phyloP scores from a whole-genome alignment of 1,140 invertebrate genomes.

The Limonius californicus region DNA sequence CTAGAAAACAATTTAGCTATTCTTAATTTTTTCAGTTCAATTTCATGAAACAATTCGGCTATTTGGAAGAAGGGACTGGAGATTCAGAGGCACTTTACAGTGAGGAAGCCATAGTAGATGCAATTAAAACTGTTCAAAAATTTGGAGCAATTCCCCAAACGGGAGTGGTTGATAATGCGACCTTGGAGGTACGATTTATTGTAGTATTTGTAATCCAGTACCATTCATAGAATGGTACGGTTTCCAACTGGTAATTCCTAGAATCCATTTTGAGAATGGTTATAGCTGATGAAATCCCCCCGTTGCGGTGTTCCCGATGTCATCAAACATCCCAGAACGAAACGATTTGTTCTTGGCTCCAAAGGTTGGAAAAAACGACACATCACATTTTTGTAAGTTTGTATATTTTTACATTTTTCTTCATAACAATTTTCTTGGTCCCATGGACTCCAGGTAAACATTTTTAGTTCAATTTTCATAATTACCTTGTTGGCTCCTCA shows the following conservation, averaged over 20 bases:
- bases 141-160: constrained; percentile 64
- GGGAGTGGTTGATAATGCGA: constrained; percentile 58
- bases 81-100: constrained; percentile 56
- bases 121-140: constrained; percentile 60
- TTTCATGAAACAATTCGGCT: constrained; percentile 63
- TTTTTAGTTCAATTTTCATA: no score
- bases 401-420: no score
- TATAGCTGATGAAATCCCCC: constrained; percentile 57
- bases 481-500: no score
- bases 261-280: background rate
- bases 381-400: constrained; percentile 60
- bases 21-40: constrained; percentile 52
- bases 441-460: no score
- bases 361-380: constrained; percentile 58
- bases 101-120: constrained; percentile 54
- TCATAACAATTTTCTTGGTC: no score
- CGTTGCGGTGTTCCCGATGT: constrained; percentile 66
- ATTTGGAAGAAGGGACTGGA: constrained; percentile 46
- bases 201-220: background rate
- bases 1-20: no score
- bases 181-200: constrained; percentile 50
- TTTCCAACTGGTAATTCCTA: no score
- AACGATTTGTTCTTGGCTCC: constrained; percentile 55
- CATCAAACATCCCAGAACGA: constrained; percentile 43
- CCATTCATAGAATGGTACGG: no score